A percentile compares a stretch with the other conserved stretches of the same genome.
These are phyloP conservation scores for Alethe diademata DNA, from an alignment of 2,113 vertebrate genomes.

Conservation along the genomic window DNA sequence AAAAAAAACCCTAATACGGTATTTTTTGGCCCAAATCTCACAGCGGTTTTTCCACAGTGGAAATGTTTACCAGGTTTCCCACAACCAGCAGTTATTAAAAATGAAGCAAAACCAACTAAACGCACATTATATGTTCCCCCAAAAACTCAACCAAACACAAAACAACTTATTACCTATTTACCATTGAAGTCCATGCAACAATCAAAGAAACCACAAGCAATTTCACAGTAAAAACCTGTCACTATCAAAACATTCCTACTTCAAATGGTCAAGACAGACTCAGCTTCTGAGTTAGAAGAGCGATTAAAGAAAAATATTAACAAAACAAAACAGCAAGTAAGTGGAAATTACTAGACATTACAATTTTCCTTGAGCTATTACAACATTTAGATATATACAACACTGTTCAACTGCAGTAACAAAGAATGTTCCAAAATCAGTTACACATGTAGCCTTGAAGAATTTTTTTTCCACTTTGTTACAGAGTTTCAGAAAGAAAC, in stretches of 20 bases:
- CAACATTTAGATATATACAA: neutral
- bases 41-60: neutral
- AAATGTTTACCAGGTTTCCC: neutral
- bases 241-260: neutral
- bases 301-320: neutral
- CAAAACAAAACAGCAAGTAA: neutral
- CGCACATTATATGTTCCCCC: fast-evolving
- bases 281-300: neutral
- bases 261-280: neutral
- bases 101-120: neutral
- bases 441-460: neutral
- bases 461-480: neutral
- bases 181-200: neutral
- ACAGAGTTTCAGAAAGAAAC: neutral
- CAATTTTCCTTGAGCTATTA: neutral
- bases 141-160: neutral
- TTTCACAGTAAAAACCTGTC: neutral
- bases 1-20: fast-evolving
- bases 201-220: neutral
- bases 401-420: neutral
- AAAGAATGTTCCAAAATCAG: neutral
- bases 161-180: neutral
- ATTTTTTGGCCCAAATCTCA: neutral
- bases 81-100: neutral
- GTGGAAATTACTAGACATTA: neutral